Base-by-base conservation (phyloP, 2,797 vertebrate species). In the Limnodromus scolopaceus region DNA sequence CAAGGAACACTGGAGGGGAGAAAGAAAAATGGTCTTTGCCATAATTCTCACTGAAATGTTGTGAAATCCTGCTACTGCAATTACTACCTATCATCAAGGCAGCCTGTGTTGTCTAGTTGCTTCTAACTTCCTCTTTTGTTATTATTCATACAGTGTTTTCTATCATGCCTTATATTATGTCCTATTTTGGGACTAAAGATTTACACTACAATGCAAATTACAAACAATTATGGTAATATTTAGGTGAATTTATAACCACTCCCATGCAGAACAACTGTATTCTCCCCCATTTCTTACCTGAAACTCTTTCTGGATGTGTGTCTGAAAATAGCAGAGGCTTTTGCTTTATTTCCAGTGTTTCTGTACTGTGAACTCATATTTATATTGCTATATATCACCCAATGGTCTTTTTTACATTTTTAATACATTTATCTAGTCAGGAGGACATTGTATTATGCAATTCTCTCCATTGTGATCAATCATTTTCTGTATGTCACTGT, bases 401-500 rank as follows among this genome's bases (percentile, higher is more conserved):
- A 9, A 23, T 77, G 49, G n/a, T 77, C 53, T 54, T 86, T 60
- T 58, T 74, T 76, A 76, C 48, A 69, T 51, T 81, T 78, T 89
- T 55, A 93, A 85, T 79, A 65, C 75, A 85, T 68, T 96, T 92
- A 91, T 82, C 85, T 91, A 89, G 61, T 95, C 77, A 89, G 72
- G 13, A 93, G 48, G 45, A 84, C 78, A 49, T 64, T 65, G 66
- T 72, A 69, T 97, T 96, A 87, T 95, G 76, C 85, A 93, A 87
- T 84, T 86, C 55, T 93, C 71, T 83, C 34, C 17, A 5, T 32
- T 81, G 83, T 43, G 83, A 96, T 97, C 85, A 84, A 96, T 95
- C 77, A 96, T 87, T 78, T 95, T 82, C 51, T 65, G 32, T 54
- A 43, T 71, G 46, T 93, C 92, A 92, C 19, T 78, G 39, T 84